These are phyloP conservation scores for Morelia viridis DNA, from an alignment of 2,797 vertebrate species.

Conservation along the genomic window DNA sequence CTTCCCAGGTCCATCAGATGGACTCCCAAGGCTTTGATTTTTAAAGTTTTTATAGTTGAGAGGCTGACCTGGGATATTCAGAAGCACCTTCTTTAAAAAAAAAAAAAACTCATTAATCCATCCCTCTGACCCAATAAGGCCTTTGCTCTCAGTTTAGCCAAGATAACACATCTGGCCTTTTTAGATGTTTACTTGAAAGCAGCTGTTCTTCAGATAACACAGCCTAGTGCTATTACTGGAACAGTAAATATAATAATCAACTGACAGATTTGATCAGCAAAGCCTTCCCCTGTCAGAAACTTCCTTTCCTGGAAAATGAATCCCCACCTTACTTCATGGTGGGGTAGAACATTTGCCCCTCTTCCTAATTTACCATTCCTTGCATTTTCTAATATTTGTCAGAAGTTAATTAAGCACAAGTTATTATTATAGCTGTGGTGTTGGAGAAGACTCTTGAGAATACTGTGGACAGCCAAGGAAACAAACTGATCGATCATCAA, in stretches of 20 bases:
- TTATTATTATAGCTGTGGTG: not conserved
- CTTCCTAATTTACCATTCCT: not conserved
- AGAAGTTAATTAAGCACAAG: not conserved
- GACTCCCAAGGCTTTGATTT: not conserved
- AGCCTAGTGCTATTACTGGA: not conserved
- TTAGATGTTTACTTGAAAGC: not conserved
- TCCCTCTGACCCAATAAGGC: not conserved
- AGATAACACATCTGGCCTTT: conserved; percentile 24
- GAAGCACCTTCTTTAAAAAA: not conserved
- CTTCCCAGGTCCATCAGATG: not conserved
- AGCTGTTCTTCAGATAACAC: not conserved
- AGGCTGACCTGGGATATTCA: not conserved
- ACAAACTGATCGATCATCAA: not conserved
- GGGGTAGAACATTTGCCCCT: not conserved
- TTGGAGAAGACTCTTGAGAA: not conserved
- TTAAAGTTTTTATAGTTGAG: not conserved
- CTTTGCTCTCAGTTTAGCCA: conserved; percentile 3
- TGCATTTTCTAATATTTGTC: not conserved
- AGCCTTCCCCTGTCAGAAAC: not conserved
- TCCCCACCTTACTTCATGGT: not conserved
- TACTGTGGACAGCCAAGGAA: not conserved
- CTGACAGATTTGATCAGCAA: not conserved
- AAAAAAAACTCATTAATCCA: not conserved
- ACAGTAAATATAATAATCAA: not conserved
- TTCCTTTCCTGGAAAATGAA: not conserved